phyloP scores from a whole-genome alignment of 64 coral and sea anemone species.

The Stichodactyla helianthus region DNA sequence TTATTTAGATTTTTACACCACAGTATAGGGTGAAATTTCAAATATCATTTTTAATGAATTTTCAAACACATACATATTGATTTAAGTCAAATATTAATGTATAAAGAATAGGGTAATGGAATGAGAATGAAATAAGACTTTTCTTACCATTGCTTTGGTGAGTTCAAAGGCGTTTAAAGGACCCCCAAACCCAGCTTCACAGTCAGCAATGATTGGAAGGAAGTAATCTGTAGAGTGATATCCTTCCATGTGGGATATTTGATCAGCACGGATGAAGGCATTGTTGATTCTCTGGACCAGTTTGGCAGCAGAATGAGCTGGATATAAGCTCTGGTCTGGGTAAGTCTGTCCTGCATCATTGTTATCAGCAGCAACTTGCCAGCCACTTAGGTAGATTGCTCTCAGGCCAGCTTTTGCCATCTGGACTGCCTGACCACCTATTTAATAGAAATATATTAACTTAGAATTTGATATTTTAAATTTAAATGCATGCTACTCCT shows the following conservation, averaged over 20 bases:
- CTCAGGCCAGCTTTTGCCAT: slow-evolving; percentile 96
- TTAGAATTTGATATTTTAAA: background rate
- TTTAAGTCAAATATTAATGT: no score
- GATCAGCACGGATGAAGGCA: slow-evolving; percentile 86
- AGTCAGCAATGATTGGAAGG: slow-evolving; percentile 93
- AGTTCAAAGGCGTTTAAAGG: slow-evolving; percentile 99
- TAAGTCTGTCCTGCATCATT: slow-evolving; percentile 93
- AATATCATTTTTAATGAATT: no score
- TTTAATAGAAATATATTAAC: background rate
- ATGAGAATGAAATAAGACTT: background rate
- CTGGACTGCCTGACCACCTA: slow-evolving; percentile 93
- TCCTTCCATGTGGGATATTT: slow-evolving; percentile 92
- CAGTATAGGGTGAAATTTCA: no score
- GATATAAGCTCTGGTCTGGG: slow-evolving; percentile 96
- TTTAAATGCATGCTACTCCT: no score
- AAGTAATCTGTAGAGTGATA: slow-evolving; percentile 66
- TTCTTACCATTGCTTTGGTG: slow-evolving; percentile 90
- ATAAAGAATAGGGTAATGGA: background rate
- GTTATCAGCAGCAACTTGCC: slow-evolving; percentile 96
- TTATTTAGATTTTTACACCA: no score
- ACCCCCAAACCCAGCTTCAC: slow-evolving; percentile 96
- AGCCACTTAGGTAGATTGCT: slow-evolving; percentile 98
- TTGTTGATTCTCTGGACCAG: slow-evolving; percentile 98
- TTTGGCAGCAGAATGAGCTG: slow-evolving; percentile 90
- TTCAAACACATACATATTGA: no score